These are phyloP conservation scores for Chrosomus eos DNA, from an alignment of 2,797 vertebrate genomes.

Conservation along the genomic window DNA sequence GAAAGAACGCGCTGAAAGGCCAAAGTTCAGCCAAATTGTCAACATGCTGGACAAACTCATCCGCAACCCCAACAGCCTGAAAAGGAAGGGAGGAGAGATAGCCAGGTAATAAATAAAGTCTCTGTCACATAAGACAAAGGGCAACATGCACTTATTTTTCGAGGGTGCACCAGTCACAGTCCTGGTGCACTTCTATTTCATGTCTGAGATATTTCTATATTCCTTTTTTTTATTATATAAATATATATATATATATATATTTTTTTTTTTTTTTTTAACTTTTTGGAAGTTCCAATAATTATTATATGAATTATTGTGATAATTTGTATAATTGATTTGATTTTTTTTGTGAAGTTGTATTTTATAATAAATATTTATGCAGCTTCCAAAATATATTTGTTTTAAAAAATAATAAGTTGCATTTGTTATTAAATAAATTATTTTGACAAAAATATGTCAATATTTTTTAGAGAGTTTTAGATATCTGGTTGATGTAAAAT, in stretches of 20 bases:
- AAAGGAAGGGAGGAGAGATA: slow-evolving; percentile 91
- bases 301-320: not conserved
- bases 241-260: too few species aligned
- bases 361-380: not conserved
- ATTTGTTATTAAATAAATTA: too few species aligned
- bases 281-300: not conserved
- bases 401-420: not conserved
- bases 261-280: not conserved
- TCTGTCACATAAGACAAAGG: not conserved
- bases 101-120: slow-evolving; percentile 71
- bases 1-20: slow-evolving; percentile 93
- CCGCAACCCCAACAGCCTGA: slow-evolving; percentile 95
- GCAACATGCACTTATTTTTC: not conserved
- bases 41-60: slow-evolving; percentile 99
- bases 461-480: not conserved
- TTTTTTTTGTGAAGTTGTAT: not conserved
- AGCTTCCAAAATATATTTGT: not conserved
- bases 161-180: not conserved
- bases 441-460: not conserved
- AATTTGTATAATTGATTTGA: not conserved
- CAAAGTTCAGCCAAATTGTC: slow-evolving; percentile 97
- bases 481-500: not conserved
- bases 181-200: not conserved
- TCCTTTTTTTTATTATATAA: too few species aligned
- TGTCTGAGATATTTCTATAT: not conserved